Percentiles rank a stretch among this genome's conserved stretches.
These are phyloP conservation scores for Drosophila obscura DNA, from an alignment of 1,140 invertebrate genomes.

Conservation along the genomic window DNA sequence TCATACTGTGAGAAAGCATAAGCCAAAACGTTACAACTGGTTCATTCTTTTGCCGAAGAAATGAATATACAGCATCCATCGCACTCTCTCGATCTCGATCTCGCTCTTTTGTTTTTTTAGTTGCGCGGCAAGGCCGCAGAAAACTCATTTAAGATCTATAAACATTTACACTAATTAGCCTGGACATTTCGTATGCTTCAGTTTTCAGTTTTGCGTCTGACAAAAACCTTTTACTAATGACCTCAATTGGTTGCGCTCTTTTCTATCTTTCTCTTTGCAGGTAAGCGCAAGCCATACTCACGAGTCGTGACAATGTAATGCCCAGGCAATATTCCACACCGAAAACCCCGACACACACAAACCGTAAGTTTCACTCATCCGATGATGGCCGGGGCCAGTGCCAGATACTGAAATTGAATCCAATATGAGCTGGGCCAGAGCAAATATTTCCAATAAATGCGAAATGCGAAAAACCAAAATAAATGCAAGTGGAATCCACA, in stretches of 20 bases:
- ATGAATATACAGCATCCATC: not conserved
- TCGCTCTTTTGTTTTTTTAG: not conserved
- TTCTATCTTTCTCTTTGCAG: constrained; percentile 72
- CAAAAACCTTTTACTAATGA: constrained; percentile 73
- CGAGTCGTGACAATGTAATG: constrained; percentile 67
- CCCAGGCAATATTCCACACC: constrained; percentile 41
- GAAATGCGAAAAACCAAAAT: constrained; percentile 47
- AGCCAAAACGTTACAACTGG: not conserved
- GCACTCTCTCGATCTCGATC: not conserved
- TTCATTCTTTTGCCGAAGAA: constrained; percentile 2
- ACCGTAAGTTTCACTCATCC: constrained; percentile 70
- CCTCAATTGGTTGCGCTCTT: constrained; percentile 50
- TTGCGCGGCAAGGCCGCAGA: not conserved
- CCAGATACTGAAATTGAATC: constrained; percentile 43
- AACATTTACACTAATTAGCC: constrained; percentile 52
- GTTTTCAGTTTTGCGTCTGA: constrained; percentile 13
- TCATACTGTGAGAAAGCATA: too few species aligned
- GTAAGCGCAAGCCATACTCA: constrained; percentile 51
- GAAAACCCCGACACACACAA: constrained; percentile 15
- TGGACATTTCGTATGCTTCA: constrained; percentile 25
- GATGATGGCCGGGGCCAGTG: constrained; percentile 30
- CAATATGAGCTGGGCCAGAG: constrained; percentile 47
- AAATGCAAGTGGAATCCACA: constrained; percentile 50
- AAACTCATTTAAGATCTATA: constrained; percentile 42
- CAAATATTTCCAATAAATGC: constrained; percentile 62